phyloP scores from a whole-genome alignment of 2,113 vertebrate species.

The Cyphomyrus plagiostoma region DNA sequence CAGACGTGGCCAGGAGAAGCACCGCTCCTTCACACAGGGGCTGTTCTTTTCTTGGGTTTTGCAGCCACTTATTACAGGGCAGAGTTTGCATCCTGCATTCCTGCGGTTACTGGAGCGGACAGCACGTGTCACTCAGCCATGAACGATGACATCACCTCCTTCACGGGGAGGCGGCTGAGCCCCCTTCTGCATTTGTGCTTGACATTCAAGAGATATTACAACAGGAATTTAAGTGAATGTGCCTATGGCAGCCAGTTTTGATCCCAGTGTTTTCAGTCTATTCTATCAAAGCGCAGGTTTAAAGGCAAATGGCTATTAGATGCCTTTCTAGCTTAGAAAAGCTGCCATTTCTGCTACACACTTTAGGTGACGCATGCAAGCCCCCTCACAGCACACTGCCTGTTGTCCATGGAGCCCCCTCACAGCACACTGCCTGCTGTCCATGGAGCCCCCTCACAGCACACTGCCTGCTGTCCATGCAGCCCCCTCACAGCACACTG shows the following conservation, averaged over 20 bases:
- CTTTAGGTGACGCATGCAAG: not conserved
- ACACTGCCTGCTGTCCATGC: not conserved
- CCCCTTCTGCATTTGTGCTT: not conserved
- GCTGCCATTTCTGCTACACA: not conserved
- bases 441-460: too few relatives aligned
- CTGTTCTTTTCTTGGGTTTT: not conserved
- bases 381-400: not conserved
- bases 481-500: not conserved
- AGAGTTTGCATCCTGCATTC: not conserved
- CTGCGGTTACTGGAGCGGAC: not conserved
- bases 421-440: not conserved
- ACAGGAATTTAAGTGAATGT: not conserved
- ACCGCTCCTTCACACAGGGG: not conserved
- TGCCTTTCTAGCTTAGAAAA: not conserved
- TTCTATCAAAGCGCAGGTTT: not conserved
- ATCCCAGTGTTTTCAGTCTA: not conserved
- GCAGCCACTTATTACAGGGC: not conserved
- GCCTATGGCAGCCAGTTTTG: not conserved
- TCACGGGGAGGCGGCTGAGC: not conserved
- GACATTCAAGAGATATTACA: not conserved
- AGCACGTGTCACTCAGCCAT: not conserved
- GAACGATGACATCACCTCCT: not conserved
- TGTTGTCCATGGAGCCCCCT: not conserved
- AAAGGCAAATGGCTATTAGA: not conserved
- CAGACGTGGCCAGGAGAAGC: not conserved